Evolutionary conservation across 2,888 invertebrate species (phyloP).

Genomic region (Cosmia trapezina): DNA sequence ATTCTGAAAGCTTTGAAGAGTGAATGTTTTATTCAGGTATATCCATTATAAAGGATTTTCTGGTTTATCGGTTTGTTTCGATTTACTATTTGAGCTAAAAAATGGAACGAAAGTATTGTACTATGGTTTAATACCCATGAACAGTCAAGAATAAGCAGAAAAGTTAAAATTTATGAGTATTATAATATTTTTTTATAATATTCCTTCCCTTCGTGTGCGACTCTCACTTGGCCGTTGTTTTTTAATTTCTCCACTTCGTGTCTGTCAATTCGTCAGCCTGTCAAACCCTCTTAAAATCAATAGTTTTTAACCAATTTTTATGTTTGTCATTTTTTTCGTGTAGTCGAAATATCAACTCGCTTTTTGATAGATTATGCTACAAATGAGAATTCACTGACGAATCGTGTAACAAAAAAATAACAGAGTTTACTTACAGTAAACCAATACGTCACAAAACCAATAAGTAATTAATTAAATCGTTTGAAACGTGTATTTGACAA

Average conservation of each 20-base stretch:
- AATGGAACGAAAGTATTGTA: not conserved
- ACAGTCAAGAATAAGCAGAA: not conserved
- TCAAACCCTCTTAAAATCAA: not conserved
- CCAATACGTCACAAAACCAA: slow-evolving; percentile 22
- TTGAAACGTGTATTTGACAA: slow-evolving; percentile 29
- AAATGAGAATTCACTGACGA: not conserved
- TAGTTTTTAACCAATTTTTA: not conserved
- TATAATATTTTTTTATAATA: too few species aligned
- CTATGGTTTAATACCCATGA: not conserved
- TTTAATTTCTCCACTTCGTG: not conserved
- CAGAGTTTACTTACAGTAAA: not conserved
- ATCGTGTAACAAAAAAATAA: not conserved
- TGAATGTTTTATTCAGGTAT: slow-evolving; percentile 58
- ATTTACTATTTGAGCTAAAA: slow-evolving; percentile 1
- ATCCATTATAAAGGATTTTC: slow-evolving; percentile 28
- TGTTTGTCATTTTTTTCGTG: not conserved
- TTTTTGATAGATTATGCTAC: not conserved
- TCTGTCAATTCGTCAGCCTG: not conserved
- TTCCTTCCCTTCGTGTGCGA: too few species aligned
- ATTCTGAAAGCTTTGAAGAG: slow-evolving; percentile 40
- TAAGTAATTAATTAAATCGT: not conserved
- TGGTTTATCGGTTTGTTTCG: slow-evolving; percentile 1
- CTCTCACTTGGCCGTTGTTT: not conserved
- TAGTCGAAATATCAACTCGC: not conserved
- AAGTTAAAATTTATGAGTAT: too few species aligned